Percentiles rank a stretch among this genome's conserved stretches.
These are phyloP conservation scores for Mastomys coucha DNA, from an alignment of 2,113 vertebrate species.

Conservation along the genomic window DNA sequence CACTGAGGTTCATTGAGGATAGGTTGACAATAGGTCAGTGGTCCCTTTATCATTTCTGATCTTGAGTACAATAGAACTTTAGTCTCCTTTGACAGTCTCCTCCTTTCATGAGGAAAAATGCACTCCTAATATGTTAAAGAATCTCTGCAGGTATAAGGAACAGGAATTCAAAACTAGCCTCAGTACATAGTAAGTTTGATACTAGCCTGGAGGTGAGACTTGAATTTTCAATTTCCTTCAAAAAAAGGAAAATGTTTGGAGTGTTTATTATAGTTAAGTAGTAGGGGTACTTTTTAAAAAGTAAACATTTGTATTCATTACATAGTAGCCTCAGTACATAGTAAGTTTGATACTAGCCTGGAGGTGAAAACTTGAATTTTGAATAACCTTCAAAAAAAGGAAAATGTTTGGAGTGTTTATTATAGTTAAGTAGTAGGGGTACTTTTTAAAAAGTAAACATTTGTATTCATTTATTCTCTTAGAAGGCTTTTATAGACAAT, in stretches of 20 bases:
- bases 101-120: not conserved
- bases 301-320: not conserved
- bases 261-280: conserved; percentile 2
- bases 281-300: not conserved
- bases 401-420: not conserved
- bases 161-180: not conserved
- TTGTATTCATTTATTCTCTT: not conserved
- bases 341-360: not conserved
- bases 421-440: not conserved
- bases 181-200: not conserved
- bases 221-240: not conserved
- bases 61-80: not conserved
- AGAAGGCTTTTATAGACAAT: not conserved
- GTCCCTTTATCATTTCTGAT: not conserved
- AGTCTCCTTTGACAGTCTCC: not conserved
- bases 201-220: not conserved
- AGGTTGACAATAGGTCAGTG: not conserved
- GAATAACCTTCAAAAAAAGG: not conserved
- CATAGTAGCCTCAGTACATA: no score
- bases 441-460: not conserved
- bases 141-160: not conserved
- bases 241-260: not conserved
- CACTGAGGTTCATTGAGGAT: not conserved
- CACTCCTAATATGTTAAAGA: not conserved
- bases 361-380: not conserved